Percentiles rank a stretch among this genome's conserved stretches.
These are phyloP conservation scores for Ectemnius lituratus DNA, from an alignment of 2,888 invertebrate species.

Conservation along the genomic window DNA sequence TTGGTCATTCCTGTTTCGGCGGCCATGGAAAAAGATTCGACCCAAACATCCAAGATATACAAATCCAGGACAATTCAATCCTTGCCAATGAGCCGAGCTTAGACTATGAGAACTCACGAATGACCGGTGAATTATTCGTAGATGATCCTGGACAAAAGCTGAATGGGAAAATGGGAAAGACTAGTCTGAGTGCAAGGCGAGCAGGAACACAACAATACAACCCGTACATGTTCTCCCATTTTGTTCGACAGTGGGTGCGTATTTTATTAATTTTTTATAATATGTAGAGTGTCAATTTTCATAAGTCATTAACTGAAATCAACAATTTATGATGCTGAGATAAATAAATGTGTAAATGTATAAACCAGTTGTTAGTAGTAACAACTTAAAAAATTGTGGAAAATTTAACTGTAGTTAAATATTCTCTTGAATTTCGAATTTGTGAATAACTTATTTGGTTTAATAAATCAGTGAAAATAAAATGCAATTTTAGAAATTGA, in stretches of 20 bases:
- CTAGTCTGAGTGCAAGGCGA: slow-evolving; percentile 11
- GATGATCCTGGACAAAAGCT: slow-evolving; percentile 26
- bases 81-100: slow-evolving; percentile 7
- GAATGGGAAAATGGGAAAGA: slow-evolving; percentile 20
- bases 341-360: too few relatives aligned
- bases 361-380: too few relatives aligned
- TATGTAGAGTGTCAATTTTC: too few relatives aligned
- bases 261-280: neutral
- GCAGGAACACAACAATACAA: slow-evolving; percentile 30
- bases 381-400: too few relatives aligned
- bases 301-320: too few relatives aligned
- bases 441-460: too few relatives aligned
- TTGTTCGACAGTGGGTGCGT: slow-evolving; percentile 78
- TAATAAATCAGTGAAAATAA: too few relatives aligned
- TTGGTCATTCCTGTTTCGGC: slow-evolving; percentile 87
- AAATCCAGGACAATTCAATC: slow-evolving; percentile 61
- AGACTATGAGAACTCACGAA: slow-evolving; percentile 21
- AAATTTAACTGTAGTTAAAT: too few relatives aligned
- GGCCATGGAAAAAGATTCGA: slow-evolving; percentile 85
- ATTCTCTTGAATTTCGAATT: too few relatives aligned
- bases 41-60: slow-evolving; percentile 68
- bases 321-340: too few relatives aligned
- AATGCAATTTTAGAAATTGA: too few relatives aligned
- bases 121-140: slow-evolving; percentile 28
- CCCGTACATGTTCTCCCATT: slow-evolving; percentile 69